A percentile compares a stretch with the other conserved stretches of the same genome.
Conservation (phyloP, 2,888 invertebrate species). For the Dermolepida albohirtum region DNA sequence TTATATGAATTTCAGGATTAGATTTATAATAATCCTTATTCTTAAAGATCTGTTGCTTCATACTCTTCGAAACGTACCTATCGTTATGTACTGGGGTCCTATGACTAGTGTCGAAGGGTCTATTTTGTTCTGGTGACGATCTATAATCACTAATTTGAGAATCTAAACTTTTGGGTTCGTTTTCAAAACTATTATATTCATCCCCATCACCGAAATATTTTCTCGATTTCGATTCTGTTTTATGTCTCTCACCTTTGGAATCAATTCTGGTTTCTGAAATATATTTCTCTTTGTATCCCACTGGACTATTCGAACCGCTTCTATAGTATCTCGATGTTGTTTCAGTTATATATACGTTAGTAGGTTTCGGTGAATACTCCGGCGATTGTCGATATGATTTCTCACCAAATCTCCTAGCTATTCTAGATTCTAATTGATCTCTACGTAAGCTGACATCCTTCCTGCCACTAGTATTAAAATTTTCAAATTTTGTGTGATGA, state of each 20-base stretch:
- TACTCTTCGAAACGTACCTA: slow-evolving; percentile 53
- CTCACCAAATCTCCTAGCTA: slow-evolving; percentile 70
- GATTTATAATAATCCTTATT: slow-evolving; percentile 71
- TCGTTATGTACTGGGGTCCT: slow-evolving; percentile 49
- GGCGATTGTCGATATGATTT: slow-evolving; percentile 62
- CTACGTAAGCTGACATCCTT: slow-evolving; percentile 78
- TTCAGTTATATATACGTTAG: slow-evolving; percentile 68
- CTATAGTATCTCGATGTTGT: slow-evolving; percentile 69
- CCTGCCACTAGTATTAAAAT: slow-evolving; percentile 56
- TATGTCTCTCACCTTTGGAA: slow-evolving; percentile 65
- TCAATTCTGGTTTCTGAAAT: slow-evolving; percentile 68
- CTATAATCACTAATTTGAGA: slow-evolving; percentile 72
- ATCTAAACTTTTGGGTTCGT: slow-evolving; percentile 77
- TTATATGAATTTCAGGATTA: slow-evolving; percentile 72
- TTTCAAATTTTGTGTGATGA: slow-evolving; percentile 46
- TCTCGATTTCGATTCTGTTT: slow-evolving; percentile 64
- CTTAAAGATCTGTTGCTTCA: slow-evolving; percentile 55
- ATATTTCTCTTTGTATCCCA: slow-evolving; percentile 68
- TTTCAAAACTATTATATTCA: slow-evolving; percentile 62
- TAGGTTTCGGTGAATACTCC: slow-evolving; percentile 65
- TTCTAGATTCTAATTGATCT: slow-evolving; percentile 80
- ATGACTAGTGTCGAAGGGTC: slow-evolving; percentile 59
- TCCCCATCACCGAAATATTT: slow-evolving; percentile 61
- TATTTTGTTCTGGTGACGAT: slow-evolving; percentile 70
- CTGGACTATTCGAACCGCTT: slow-evolving; percentile 69